Base-by-base conservation (phyloP, 2,888 invertebrate species). In the Xestobium rufovillosum region DNA sequence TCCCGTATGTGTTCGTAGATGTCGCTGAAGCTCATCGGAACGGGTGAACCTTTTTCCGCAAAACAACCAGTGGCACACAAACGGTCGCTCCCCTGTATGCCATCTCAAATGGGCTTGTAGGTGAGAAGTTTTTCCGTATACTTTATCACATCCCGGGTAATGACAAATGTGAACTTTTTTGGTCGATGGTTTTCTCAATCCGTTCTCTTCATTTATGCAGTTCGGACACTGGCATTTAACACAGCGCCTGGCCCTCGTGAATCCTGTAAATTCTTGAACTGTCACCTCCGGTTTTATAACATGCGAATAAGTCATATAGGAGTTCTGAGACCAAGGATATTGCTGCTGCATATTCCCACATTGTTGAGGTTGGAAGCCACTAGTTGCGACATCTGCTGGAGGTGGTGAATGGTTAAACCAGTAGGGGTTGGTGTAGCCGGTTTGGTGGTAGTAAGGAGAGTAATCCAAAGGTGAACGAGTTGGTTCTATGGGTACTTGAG, bases 111-210 rank as follows among this genome's bases (percentile, higher is more conserved):
- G 65, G 0, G 65, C 60, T 34, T 61, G 60, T 42, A 96, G 65
- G 59, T 96, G 95, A 0, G 92, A 92, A 0, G 92, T 91, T 65
- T 94, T 94, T 9, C 88, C 89, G 65, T 95, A 96, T 10, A 89
- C 81, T 55, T 85, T 82, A 40, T 78, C 80, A 60, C 94, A 95
- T 27, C 88, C 89, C 1, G 85, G 82, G 25, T 88, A 80, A 63
- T 90, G 88, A 56, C 91, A 91, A 28, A 83, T 76, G 62, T 91
- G 91, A 65, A 74, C 83, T 61, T 80, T 84, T 68, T 80, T 88
- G 51, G 79, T 86, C 52, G 79, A 87, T 48, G 80, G 89, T 56
- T 79, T 90, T 59, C 72, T 84, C 63, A 75, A 76, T 41, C 74
- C 88, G 51, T 73, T 85, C 59, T 83, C 86, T 71, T 78, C 90